phyloP scores from a whole-genome alignment of 37 sponge, comb jelly and placozoan genomes.

The Mnemiopsis leidyi region DNA sequence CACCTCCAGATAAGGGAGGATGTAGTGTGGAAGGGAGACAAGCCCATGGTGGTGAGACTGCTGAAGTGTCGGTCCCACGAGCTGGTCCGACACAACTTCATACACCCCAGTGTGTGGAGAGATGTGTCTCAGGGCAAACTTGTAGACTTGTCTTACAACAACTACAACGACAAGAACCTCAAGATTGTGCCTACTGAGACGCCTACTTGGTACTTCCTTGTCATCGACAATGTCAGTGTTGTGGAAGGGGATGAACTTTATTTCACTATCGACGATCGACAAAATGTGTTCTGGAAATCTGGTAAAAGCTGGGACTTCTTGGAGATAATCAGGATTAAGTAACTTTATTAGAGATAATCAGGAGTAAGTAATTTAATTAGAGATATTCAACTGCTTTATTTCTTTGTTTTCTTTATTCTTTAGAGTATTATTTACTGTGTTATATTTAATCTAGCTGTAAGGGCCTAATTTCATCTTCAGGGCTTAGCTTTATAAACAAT shows the following conservation, averaged over 20 bases:
- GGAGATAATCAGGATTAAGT: background rate
- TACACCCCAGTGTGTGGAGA: constrained; percentile 25
- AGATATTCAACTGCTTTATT: too few relatives aligned
- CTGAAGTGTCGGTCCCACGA: background rate
- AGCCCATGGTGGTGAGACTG: constrained; percentile 41
- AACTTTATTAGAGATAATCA: too few relatives aligned
- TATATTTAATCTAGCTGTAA: too few relatives aligned
- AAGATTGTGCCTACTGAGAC: background rate
- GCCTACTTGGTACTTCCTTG: constrained; percentile 29
- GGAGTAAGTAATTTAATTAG: too few relatives aligned
- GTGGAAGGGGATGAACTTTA: background rate
- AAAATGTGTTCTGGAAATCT: constrained; percentile 60
- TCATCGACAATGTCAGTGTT: constrained; percentile 40
- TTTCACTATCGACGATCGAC: constrained; percentile 49
- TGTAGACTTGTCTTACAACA: constrained; percentile 2
- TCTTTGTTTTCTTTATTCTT: too few relatives aligned
- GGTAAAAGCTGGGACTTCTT: constrained; percentile 52
- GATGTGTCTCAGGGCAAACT: background rate
- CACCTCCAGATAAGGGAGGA: constrained; percentile 12
- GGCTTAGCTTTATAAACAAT: too few relatives aligned
- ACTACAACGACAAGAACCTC: constrained; percentile 30
- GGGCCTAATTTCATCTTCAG: too few relatives aligned
- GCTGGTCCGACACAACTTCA: constrained; percentile 22
- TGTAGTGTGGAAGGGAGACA: constrained; percentile 59
- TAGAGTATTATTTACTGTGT: too few relatives aligned